phyloP scores from a whole-genome alignment of 1,140 invertebrate genomes.

The Pygmarrhopalites habei region DNA sequence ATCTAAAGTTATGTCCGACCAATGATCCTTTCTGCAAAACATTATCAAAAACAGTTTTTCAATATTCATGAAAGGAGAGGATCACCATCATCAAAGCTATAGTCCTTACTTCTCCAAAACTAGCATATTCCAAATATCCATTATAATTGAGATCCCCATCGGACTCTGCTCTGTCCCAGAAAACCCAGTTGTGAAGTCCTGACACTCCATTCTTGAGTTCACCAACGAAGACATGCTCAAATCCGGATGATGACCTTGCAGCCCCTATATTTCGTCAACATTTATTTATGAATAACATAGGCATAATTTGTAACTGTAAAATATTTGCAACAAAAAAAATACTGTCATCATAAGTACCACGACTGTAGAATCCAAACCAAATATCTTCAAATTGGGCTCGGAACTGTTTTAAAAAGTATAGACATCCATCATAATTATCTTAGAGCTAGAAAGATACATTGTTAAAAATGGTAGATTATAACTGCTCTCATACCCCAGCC shows the following conservation, averaged over 20 bases:
- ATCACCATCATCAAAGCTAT: background rate
- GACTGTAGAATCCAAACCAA: constrained; percentile 37
- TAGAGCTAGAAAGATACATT: too few species aligned
- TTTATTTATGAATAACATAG: too few species aligned
- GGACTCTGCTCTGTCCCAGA: constrained; percentile 43
- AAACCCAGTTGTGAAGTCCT: constrained; percentile 48
- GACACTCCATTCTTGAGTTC: constrained; percentile 43
- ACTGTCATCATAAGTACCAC: too few species aligned
- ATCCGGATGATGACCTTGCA: constrained; percentile 45
- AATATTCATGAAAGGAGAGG: too few species aligned
- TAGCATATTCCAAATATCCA: constrained; percentile 7
- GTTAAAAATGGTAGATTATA: too few species aligned
- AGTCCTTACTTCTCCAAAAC: constrained; percentile 12
- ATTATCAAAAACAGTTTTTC: background rate
- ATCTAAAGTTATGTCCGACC: constrained; percentile 64
- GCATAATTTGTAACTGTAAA: too few species aligned
- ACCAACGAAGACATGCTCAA: constrained; percentile 48
- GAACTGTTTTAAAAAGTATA: too few species aligned
- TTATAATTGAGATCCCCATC: constrained; percentile 17
- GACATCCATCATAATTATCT: background rate
- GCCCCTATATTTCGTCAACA: too few species aligned
- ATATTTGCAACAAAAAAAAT: too few species aligned
- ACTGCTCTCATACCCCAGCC: too few species aligned
- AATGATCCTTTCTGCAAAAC: constrained; percentile 61
- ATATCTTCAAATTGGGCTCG: constrained; percentile 26